Evolutionary conservation across 1,140 invertebrate genomes (phyloP), one percentile per base, ranked within the genome.

Genomic region (Drosophila bocqueti): DNA sequence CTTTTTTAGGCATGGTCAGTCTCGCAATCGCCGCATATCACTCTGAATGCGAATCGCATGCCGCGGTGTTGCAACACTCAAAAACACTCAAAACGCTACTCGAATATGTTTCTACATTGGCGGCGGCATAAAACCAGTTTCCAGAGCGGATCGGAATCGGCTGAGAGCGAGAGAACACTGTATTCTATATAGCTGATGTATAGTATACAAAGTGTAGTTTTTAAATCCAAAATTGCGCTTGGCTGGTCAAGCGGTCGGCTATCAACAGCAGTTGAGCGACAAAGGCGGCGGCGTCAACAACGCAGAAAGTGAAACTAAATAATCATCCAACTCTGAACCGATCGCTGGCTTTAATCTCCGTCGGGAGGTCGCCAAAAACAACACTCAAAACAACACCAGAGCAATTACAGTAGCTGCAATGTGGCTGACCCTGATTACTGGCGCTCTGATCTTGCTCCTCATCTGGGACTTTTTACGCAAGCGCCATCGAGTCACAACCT

Each of bases 401-500:
- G 11, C 11, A 38, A 38, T 13, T 38, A 57, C 36, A 57, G 21
- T 26, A 40, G 36, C 54, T 57, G 54, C 54, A 66, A 80, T 89
- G 85, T 69, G 61, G 79, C 64, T 90, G 52, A 79, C 78, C 78
- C 65, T 89, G 52, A 24, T 81, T 34, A 15, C 57, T 16, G 74
- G 60, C 26, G 24, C 71, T 15, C 34, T 89, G 46, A 69, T 69
- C 34, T 67, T 79, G 58, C 52, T 89, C 43, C 49, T 89, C 9
- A 31, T 16, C 62, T 89, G 85, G 85, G 85, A 89, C 67, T 84
- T 67, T 79, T 24, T n/a, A 26, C 66, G 71, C 38, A 89, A 89
- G 49, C 71, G 78, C 11, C 66, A 79, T 3, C 72, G 81, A 10
- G 63, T 50, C 8, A 46, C 31, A 7, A 57, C 40, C 9, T 61